Evolutionary conservation across 2,888 invertebrate species (phyloP), one percentile per base, ranked within the genome.

Genomic region (Sphinx pinastri): DNA sequence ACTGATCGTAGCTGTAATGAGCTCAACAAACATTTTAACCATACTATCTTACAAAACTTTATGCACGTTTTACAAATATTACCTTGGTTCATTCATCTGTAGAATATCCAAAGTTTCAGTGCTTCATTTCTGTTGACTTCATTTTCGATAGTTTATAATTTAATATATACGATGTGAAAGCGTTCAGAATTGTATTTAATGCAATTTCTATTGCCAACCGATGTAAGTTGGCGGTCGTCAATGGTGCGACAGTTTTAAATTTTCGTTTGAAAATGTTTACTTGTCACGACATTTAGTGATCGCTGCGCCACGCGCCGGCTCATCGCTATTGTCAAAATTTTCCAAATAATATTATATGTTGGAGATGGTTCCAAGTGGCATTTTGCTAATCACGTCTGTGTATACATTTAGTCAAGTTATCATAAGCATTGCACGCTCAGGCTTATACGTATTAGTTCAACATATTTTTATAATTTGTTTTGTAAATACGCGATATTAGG

Each of bases 101-200:
- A n/a, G 16, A 55, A 19, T 55, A 10, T 55, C 19, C 55, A 55
- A 55, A 19, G 2, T 19, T 55, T 19, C 55, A 19, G 19, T 12
- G 4, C 19, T 11, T 55, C 19, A 19, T 16, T 16, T 55, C 54
- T 55, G 11, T 19, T 11, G 11, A 19, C 55, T 55, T 19, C 2
- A 11, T 55, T 55, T 55, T 55, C 19, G 55, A 7, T 63, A 49
- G 49, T 63, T 63, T 63, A 49, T 63, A 63, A 63, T 63, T 63
- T 63, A 63, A 16, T 19, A 63, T 58, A 14, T 57, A 57, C 2
- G 25, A 25, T 25, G 19, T 25, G 19, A 19, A 63, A 63, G 12
- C 47, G 45, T 45, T 16, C 47, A 16, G 63, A 49, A 16, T 55
- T 7, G 16, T 55, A 55, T 55, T 16, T 47, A 49, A 47, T 63